These are phyloP conservation scores for Sebastes steindachneri DNA, from an alignment of 2,797 vertebrate species.

Conservation along the genomic window DNA sequence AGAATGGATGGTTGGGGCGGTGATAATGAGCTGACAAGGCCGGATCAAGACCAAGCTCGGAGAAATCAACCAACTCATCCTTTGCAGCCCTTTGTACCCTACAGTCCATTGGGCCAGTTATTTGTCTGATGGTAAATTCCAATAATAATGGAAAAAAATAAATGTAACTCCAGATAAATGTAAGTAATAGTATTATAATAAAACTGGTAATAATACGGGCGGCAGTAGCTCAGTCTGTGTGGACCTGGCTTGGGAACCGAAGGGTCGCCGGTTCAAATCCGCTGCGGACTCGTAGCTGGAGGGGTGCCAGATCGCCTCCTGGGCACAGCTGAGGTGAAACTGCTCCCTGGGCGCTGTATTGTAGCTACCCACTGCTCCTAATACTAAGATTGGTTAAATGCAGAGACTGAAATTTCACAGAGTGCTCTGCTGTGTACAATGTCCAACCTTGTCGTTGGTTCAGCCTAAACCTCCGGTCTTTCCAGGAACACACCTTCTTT, in stretches of 20 bases:
- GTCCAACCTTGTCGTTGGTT: not conserved
- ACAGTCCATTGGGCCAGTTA: not conserved
- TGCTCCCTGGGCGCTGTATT: not conserved
- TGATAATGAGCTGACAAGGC: not conserved
- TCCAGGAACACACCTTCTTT: not conserved
- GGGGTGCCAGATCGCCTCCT: too few relatives aligned
- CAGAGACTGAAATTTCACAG: not conserved
- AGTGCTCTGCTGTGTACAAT: not conserved
- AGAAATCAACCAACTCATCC: not conserved
- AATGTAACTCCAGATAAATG: not conserved
- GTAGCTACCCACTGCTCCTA: not conserved
- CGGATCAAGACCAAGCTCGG: not conserved
- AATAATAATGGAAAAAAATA: not conserved
- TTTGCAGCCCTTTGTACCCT: not conserved
- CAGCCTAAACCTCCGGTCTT: not conserved
- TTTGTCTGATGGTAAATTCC: not conserved
- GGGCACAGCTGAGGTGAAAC: not conserved
- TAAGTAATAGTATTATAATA: not conserved
- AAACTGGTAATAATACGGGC: not conserved
- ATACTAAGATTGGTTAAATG: not conserved
- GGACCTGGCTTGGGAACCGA: too few relatives aligned
- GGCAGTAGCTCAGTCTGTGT: too few relatives aligned
- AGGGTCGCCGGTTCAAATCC: too few relatives aligned
- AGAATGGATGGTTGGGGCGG: not conserved
- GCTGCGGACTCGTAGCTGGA: too few relatives aligned